A percentile compares a stretch with the other conserved stretches of the same genome.
Conservation (phyloP, 92 coral and sea anemone genomes). For the Montipora capitata region DNA sequence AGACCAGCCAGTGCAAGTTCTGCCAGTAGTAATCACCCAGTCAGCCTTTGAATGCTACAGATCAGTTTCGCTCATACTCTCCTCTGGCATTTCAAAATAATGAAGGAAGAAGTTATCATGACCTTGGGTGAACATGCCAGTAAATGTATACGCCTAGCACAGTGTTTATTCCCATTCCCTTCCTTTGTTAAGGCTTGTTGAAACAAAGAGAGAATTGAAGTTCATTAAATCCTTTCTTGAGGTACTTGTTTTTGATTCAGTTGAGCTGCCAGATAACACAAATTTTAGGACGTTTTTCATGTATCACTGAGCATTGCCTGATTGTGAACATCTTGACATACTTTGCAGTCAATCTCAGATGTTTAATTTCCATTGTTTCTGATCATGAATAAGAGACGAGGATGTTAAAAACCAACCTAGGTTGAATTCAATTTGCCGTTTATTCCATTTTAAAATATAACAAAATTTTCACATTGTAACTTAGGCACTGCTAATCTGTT, state of each 20-base stretch:
- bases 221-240: too few species aligned
- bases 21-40: not conserved
- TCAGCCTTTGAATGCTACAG: not conserved
- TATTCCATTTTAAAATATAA: not conserved
- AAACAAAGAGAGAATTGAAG: not conserved
- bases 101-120: slow-evolving; percentile 18
- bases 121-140: slow-evolving; percentile 18
- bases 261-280: not conserved
- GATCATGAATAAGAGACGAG: not conserved
- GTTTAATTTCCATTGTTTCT: not conserved
- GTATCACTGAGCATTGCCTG: not conserved
- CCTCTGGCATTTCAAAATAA: slow-evolving; percentile 8
- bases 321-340: not conserved
- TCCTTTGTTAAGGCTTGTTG: not conserved
- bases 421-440: too few species aligned
- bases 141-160: not conserved
- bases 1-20: not conserved
- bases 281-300: not conserved
- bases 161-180: not conserved
- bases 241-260: not conserved
- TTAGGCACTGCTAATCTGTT: not conserved
- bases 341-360: not conserved
- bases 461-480: not conserved
- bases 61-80: not conserved
- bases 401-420: not conserved